These are phyloP conservation scores for Dasysyrphus albostriatus DNA, from an alignment of 2,888 invertebrate species.

Conservation along the genomic window DNA sequence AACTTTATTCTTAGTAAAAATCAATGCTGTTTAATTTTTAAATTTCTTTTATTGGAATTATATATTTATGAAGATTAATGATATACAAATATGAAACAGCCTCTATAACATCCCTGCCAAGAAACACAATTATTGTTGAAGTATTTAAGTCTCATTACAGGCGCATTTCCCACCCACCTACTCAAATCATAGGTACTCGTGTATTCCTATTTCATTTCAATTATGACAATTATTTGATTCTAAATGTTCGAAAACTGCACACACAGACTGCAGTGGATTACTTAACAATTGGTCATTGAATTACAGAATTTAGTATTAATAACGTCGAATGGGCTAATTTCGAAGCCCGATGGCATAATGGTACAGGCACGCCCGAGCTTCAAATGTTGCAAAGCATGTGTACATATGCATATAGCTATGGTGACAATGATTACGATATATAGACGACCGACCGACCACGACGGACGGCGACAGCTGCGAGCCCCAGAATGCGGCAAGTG, in stretches of 20 bases:
- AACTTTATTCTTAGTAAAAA: too few species aligned
- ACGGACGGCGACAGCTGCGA: constrained; percentile 4
- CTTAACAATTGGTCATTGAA: constrained; percentile 62
- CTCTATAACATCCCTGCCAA: neutral
- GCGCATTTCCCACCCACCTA: constrained; percentile 28
- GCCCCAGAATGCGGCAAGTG: constrained; percentile 64
- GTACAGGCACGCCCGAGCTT: constrained; percentile 61
- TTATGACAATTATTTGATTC: constrained; percentile 71
- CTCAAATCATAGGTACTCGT: constrained; percentile 21
- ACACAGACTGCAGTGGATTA: constrained; percentile 23
- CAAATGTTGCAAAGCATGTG: constrained; percentile 41
- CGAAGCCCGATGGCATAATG: constrained; percentile 56
- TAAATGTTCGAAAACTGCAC: constrained; percentile 38
- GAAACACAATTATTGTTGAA: neutral
- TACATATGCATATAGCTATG: constrained; percentile 9
- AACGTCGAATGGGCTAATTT: constrained; percentile 46
- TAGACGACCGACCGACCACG: neutral
- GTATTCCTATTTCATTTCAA: constrained; percentile 55
- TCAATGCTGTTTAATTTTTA: too few species aligned
- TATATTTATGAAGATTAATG: neutral
- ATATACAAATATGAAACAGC: neutral
- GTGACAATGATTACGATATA: neutral
- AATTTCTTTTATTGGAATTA: too few species aligned
- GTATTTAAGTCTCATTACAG: constrained; percentile 42
- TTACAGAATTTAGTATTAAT: constrained; percentile 61